These are phyloP conservation scores for Oncorhynchus mykiss DNA, from an alignment of 2,113 vertebrate species.

Conservation along the genomic window DNA sequence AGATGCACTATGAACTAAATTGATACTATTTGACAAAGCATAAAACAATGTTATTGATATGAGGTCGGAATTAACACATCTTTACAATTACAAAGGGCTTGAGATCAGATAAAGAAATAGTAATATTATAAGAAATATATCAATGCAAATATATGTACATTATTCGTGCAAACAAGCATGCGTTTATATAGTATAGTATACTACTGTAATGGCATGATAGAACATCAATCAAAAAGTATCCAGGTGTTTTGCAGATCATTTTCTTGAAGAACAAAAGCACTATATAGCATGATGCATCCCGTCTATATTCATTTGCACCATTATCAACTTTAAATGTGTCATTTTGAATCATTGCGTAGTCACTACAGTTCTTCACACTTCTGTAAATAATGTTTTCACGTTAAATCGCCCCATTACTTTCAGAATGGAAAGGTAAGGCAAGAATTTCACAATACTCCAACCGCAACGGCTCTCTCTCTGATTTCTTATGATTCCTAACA, in stretches of 20 bases:
- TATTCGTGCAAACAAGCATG: background rate
- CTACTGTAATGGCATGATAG: background rate
- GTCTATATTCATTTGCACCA: conserved; percentile 63
- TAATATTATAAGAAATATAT: background rate
- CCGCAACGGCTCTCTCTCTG: conserved; percentile 52
- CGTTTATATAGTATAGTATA: background rate
- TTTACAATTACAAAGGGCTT: background rate
- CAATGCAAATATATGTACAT: background rate
- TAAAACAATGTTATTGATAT: background rate
- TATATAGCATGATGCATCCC: conserved; percentile 55
- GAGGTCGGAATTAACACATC: background rate
- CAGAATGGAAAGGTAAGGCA: conserved; percentile 84
- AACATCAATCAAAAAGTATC: background rate
- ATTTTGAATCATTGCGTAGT: conserved; percentile 69
- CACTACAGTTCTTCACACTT: conserved; percentile 74
- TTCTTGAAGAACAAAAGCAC: conserved; percentile 7
- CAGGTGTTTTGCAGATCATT: background rate
- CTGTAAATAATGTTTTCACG: conserved; percentile 80
- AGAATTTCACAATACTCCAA: conserved; percentile 68
- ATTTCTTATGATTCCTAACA: conserved; percentile 53
- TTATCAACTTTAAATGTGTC: conserved; percentile 68
- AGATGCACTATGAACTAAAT: conserved; percentile 2
- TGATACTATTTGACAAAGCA: background rate
- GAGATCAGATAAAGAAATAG: background rate
- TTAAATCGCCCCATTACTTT: conserved; percentile 80